A percentile compares a stretch with the other conserved stretches of the same genome.
These are phyloP conservation scores for Drosophila anomalata DNA, from an alignment of 2,888 invertebrate genomes.

Conservation along the genomic window DNA sequence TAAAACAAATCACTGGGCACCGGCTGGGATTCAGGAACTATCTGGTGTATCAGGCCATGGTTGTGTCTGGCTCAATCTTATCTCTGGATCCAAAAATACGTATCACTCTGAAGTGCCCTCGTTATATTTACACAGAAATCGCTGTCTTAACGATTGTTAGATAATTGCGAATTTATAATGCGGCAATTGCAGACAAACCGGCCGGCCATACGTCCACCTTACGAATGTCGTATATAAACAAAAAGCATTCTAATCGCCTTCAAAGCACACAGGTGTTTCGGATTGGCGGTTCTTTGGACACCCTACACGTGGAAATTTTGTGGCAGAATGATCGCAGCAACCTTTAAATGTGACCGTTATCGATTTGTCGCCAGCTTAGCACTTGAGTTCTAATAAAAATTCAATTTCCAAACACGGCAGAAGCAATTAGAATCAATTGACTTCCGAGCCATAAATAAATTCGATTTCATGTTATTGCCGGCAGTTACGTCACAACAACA, in stretches of 20 bases:
- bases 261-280: slow-evolving; percentile 19
- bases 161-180: slow-evolving; percentile 62
- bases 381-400: slow-evolving; percentile 9
- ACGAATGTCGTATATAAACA: slow-evolving; percentile 26
- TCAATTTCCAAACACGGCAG: slow-evolving; percentile 11
- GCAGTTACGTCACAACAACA: slow-evolving; percentile 55
- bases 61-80: slow-evolving; percentile 47
- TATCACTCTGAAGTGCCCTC: slow-evolving; percentile 43
- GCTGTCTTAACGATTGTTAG: slow-evolving; percentile 48
- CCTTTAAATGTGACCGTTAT: slow-evolving; percentile 3
- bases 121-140: slow-evolving; percentile 52
- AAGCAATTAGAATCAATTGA: slow-evolving; percentile 33
- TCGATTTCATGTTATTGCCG: slow-evolving; percentile 26
- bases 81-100: slow-evolving; percentile 40
- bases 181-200: slow-evolving; percentile 42
- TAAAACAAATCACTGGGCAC: slow-evolving; percentile 2
- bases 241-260: slow-evolving; percentile 5
- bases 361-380: slow-evolving; percentile 29
- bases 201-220: slow-evolving; percentile 28
- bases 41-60: slow-evolving; percentile 34
- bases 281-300: slow-evolving; percentile 1
- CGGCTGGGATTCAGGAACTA: slow-evolving; percentile 4
- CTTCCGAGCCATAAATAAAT: slow-evolving; percentile 26
- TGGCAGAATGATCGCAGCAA: slow-evolving; percentile 3
- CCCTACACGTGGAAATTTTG: slow-evolving; percentile 26